A percentile compares a stretch with the other conserved stretches of the same genome.
Conservation (phyloP, 2,797 vertebrate species). For the Naso thynnoides region DNA sequence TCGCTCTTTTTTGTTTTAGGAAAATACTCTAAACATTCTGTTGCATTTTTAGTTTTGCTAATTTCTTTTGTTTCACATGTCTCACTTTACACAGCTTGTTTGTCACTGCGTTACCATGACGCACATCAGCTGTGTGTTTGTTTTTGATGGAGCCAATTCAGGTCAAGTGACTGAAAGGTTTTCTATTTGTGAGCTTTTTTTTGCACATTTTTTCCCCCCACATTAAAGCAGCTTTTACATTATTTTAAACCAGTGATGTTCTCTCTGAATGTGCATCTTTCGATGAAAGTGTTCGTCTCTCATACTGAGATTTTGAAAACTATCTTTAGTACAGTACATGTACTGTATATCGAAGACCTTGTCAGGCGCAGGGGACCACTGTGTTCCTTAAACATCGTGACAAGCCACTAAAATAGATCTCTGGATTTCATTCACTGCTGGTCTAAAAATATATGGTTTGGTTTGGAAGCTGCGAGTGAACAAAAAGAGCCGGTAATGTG, state of each 20-base stretch:
- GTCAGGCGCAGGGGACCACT: constrained; percentile 68
- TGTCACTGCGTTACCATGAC: background rate
- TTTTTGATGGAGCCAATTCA: constrained; percentile 31
- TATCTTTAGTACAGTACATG: constrained; percentile 72
- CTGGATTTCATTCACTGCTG: constrained; percentile 66
- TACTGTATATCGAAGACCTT: constrained; percentile 66
- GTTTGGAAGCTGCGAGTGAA: constrained; percentile 62
- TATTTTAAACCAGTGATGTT: constrained; percentile 39
- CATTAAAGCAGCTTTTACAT: constrained; percentile 53
- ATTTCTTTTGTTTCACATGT: background rate
- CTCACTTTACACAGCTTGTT: background rate
- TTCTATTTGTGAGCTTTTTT: constrained; percentile 52
- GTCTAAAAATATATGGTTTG: constrained; percentile 76
- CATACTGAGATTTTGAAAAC: constrained; percentile 53
- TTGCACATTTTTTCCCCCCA: constrained; percentile 26
- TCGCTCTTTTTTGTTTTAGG: background rate
- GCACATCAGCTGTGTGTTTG: background rate
- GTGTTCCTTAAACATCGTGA: constrained; percentile 71
- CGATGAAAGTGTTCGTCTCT: constrained; percentile 41
- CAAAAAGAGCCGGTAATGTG: constrained; percentile 68
- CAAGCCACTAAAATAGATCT: constrained; percentile 76
- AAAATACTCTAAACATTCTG: background rate
- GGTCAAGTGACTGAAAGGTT: constrained; percentile 51
- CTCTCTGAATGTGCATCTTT: constrained; percentile 40
- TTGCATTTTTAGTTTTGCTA: background rate